These are phyloP conservation scores for Lypha dubia DNA, from an alignment of 2,888 invertebrate genomes.

Conservation along the genomic window DNA sequence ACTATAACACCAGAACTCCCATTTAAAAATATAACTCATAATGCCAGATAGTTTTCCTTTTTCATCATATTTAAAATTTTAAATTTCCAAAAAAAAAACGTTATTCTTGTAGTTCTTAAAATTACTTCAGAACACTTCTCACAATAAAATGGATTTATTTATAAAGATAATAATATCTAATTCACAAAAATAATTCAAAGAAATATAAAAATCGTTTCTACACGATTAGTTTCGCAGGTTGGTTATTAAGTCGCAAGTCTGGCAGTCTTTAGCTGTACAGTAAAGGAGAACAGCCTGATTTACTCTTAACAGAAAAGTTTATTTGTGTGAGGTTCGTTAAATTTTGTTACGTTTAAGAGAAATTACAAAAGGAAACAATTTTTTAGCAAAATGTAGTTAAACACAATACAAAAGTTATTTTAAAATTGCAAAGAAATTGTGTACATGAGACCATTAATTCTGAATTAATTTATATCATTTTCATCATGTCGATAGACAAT, in stretches of 20 bases:
- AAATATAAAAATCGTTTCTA: too few relatives aligned
- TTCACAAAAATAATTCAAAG: not conserved
- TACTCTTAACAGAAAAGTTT: not conserved
- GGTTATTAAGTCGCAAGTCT: too few relatives aligned
- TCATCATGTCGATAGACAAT: too few relatives aligned
- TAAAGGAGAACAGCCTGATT: not conserved
- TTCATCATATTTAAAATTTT: not conserved
- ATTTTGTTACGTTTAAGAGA: conserved; percentile 1
- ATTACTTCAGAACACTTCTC: too few relatives aligned
- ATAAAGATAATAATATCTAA: too few relatives aligned
- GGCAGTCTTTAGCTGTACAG: not conserved
- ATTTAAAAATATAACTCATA: not conserved
- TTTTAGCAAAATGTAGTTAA: not conserved
- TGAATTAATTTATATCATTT: too few relatives aligned
- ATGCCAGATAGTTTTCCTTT: not conserved
- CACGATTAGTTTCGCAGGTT: too few relatives aligned
- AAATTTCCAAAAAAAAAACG: not conserved
- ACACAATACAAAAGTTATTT: not conserved
- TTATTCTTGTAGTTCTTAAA: not conserved
- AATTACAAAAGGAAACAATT: not conserved
- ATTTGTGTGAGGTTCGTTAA: not conserved
- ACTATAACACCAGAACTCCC: not conserved
- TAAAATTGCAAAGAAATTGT: not conserved
- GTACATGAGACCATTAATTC: too few relatives aligned
- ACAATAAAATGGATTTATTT: too few relatives aligned